These are phyloP conservation scores for Acanthis flammea DNA, from an alignment of 2,797 vertebrate genomes.

Conservation along the genomic window DNA sequence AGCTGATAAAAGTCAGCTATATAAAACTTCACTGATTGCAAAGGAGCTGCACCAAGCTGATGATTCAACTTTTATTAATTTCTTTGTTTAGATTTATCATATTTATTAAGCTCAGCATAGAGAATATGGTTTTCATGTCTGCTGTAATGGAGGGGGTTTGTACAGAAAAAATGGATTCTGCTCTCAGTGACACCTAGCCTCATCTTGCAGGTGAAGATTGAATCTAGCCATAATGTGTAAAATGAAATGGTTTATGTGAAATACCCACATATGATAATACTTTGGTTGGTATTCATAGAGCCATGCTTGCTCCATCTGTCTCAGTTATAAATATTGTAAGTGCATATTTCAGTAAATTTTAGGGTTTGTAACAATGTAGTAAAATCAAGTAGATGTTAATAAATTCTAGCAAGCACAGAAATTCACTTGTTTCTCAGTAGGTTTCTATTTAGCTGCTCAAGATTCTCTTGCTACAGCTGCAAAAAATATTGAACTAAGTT, in stretches of 20 bases:
- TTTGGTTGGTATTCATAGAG: conserved; percentile 9
- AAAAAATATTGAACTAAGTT: neutral
- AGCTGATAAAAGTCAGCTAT: neutral
- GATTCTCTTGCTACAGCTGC: neutral
- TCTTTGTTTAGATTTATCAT: neutral
- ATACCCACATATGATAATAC: neutral
- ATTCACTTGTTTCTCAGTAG: neutral
- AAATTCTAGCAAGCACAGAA: neutral
- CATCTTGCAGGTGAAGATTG: neutral
- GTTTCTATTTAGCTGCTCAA: conserved; percentile 1
- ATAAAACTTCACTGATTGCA: neutral
- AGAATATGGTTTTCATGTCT: neutral
- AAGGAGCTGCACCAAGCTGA: neutral
- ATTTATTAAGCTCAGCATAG: neutral
- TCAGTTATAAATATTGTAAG: conserved; percentile 35
- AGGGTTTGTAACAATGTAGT: neutral
- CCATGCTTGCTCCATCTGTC: conserved; percentile 1
- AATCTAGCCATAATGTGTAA: neutral
- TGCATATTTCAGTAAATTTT: neutral
- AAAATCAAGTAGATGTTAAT: conserved; percentile 16
- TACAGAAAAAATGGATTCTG: neutral
- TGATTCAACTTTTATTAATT: neutral
- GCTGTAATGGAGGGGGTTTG: neutral
- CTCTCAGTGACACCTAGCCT: neutral
- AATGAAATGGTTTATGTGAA: neutral